Evolutionary conservation across 2,113 vertebrate species (phyloP), one percentile per base, ranked within the genome.

Genomic region (Coturnix japonica): DNA sequence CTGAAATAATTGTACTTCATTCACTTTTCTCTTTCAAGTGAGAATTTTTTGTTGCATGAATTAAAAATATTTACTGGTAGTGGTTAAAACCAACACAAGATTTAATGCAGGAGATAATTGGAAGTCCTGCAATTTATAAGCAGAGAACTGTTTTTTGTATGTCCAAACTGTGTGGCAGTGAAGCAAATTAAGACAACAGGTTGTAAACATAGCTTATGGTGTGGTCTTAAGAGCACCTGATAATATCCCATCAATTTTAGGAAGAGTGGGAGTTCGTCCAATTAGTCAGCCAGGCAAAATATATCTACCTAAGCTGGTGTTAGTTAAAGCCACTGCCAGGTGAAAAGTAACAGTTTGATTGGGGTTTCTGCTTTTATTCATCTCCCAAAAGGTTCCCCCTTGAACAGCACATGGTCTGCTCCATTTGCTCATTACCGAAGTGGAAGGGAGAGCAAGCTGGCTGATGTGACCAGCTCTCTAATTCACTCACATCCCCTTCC

Each of bases 1-100:
- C 90, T 51, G 79, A 93, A 96, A 93, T 92, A 49, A 92, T 96
- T 97, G 95, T 95, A 85, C 78, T 63, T 91, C 25, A n/a, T 78
- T 95, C 83, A 67, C 88, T 96, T 96, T 96, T 94, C 83, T 89
- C 53, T 35, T 96, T 95, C 89, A 90, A 41, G 85, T 72, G 66
- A 96, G 66, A 93, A 86, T 47, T 85, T 87, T 35, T 13, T 22
- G 25, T 30, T 41, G 44, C 81, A 82, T 86, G 57, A 93, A 95
- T 89, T 94, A 89, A 94, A 96, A 97, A 93, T 93, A 95, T 95
- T 97, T 91, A 76, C 91, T 56, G 77, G 53, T 53, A 85, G 94
- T 78, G 71, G 43, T 60, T 86, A 79, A 85, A 90, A 72, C 71
- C 70, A 90, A 61, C 85, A 84, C 90, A 93, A 67, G 89, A 95